Evolutionary conservation across 1,140 invertebrate species (phyloP).

Genomic region (Diploscapter pachys): DNA sequence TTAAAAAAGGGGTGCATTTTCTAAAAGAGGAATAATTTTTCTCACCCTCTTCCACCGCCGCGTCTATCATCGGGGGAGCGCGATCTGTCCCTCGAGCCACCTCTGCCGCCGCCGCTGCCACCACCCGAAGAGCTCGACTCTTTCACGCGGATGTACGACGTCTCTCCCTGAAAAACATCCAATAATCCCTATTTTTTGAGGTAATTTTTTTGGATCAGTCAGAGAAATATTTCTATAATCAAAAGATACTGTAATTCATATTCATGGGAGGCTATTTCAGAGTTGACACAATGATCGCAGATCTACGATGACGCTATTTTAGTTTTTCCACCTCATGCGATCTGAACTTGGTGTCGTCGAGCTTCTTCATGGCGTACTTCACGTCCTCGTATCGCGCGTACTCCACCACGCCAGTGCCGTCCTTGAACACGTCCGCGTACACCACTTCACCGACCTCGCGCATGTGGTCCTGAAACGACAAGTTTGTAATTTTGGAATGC

Average conservation of each 20-base stretch:
- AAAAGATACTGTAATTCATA: background rate
- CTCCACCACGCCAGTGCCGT: constrained; percentile 94
- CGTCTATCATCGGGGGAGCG: background rate
- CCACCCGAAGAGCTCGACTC: constrained; percentile 13
- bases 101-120: constrained; percentile 8
- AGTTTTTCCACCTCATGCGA: constrained; percentile 82
- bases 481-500: background rate
- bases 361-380: constrained; percentile 97
- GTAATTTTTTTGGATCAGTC: background rate
- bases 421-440: constrained; percentile 96
- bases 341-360: constrained; percentile 92
- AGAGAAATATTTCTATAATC: background rate
- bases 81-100: background rate
- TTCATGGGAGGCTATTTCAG: background rate
- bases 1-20: too few species aligned
- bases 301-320: background rate
- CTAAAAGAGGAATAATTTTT: too few species aligned
- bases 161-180: constrained; percentile 30
- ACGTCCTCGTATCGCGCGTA: constrained; percentile 94
- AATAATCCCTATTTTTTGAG: background rate
- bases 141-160: constrained; percentile 35
- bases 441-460: constrained; percentile 98
- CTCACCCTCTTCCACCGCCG: too few species aligned
- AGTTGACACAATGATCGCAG: background rate
- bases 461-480: constrained; percentile 77